Evolutionary conservation across 2,888 invertebrate species (phyloP).

Genomic region (Drosophila pullipes): DNA sequence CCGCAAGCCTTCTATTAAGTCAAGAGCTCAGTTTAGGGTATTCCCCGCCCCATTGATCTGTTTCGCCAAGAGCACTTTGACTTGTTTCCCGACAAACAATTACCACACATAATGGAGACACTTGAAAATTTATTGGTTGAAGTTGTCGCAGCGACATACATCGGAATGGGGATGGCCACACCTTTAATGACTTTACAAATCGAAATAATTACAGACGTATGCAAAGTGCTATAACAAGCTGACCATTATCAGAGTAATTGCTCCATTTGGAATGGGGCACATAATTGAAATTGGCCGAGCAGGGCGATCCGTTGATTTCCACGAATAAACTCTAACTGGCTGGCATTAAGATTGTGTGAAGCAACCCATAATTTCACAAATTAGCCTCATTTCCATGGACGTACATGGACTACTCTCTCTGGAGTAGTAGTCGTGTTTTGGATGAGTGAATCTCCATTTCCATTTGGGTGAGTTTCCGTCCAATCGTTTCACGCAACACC

Average conservation of each 20-base stretch:
- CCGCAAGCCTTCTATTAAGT: not conserved
- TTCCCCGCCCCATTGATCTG: no score
- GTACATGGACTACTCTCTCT: constrained; percentile 7
- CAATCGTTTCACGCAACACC: constrained; percentile 38
- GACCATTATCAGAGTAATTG: constrained; percentile 44
- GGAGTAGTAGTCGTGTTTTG: constrained; percentile 9
- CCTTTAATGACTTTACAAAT: constrained; percentile 12
- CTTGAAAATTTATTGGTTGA: constrained; percentile 38
- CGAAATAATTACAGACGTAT: constrained; percentile 8
- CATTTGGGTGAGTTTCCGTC: constrained; percentile 23
- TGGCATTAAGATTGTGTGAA: not conserved
- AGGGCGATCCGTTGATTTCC: constrained; percentile 8
- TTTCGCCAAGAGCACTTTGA: not conserved
- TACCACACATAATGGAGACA: constrained; percentile 23
- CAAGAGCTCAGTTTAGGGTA: not conserved
- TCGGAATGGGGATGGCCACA: constrained; percentile 26
- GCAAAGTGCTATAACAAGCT: constrained; percentile 30
- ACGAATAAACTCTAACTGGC: not conserved
- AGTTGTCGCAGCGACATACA: constrained; percentile 25
- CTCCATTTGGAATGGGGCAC: constrained; percentile 13
- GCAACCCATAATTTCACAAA: constrained; percentile 34
- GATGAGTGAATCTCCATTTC: constrained; percentile 44
- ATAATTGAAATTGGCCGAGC: constrained; percentile 28
- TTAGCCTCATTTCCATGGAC: constrained; percentile 23
- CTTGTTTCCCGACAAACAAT: not conserved